Base-by-base conservation (phyloP, 2,888 invertebrate genomes). In the Parnassius apollo region DNA sequence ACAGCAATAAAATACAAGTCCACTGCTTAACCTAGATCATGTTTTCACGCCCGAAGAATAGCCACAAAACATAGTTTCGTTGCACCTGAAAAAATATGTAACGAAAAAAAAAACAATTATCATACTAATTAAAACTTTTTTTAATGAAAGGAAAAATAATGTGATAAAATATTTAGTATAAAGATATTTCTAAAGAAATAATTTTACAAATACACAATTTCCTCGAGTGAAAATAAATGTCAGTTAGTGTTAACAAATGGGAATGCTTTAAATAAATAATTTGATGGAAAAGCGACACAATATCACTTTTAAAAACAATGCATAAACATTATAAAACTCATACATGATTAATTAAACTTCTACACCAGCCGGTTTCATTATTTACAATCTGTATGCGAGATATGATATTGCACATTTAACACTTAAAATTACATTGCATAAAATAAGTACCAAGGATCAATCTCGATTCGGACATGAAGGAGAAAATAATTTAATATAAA, bases 61-160 rank as follows among this genome's bases (percentile, higher is more conserved):
- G 25, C 25, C 25, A 25, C 25, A 25, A 25, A 25, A 25, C 25
- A 25, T 4, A 0, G 25, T 25, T 4, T 0, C 7, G 3, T 4
- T 4, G 4, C 35, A 35, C 7, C 35, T 35, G 35, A 35, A 35
- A 35, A 35, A 35, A 35, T 25, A 35, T 35, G 35, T 35, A 18
- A 45, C 12, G 60, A 68, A 76, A 71, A 68, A 71, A 74, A 77
- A 73, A 45, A 49, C 59, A 62, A 25, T 13, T 62, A 46, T 65
- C 70, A 73, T 78, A 77, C 73, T 75, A 75, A 76, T 83, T 69
- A 73, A 82, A 82, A 79, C 74, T 87, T 88, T 89, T 74, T 87
- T 88, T 89, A 88, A 85, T 89, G 77, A 86, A 86, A 85, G 84
- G 85, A 89, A 90, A 91, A 87, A 87, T 88, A 89, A 86, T 85